Evolutionary conservation across 2,113 vertebrate genomes (phyloP), one percentile per base, ranked within the genome.

Genomic region (Echinops telfairi): DNA sequence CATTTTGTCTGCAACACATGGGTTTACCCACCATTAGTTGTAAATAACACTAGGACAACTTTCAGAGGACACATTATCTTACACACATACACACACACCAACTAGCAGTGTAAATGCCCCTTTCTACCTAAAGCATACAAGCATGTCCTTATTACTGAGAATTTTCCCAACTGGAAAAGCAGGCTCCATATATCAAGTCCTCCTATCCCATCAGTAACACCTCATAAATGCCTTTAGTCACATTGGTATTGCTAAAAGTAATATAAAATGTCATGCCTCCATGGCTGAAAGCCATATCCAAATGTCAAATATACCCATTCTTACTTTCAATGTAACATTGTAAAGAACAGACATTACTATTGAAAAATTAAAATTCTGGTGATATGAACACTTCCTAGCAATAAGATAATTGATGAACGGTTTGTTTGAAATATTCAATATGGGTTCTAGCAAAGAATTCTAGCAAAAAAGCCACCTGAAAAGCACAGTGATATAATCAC

Each of bases 241-340:
- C 83, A 83, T 17, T 76, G 1, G 75, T 81, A 93, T 6, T 80
- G 25, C 77, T 92, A 90, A 93, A 78, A 58, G 58, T 29, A 29
- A 94, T 27, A 86, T 90, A 89, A 94, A 94, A 95, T 83, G 70
- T 29, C 84, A 92, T 36, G 38, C 86, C 57, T 89, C 75, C 86
- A 25, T 88, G 78, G 57, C 1, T 38, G 1, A 38, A 38, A 93
- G 93, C 62, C 20, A 84, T 38, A 86, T 10, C 15, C 29, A 90
- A 94, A 62, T 95, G 29, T 16, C 25, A 91, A 84, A 71, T 86
- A 82, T 83, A 91, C 88, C 85, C 93, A 31, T 79, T 93, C 88
- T 81, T 90, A 57, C 85, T 85, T 91, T 94, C 71, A 94, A 47
- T 57, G 11, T 19, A 75, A 85, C 23, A 40, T 38, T 82, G 4